Base-by-base conservation (phyloP, 2,113 vertebrate genomes). In the Epinephelus cyanopodus region DNA sequence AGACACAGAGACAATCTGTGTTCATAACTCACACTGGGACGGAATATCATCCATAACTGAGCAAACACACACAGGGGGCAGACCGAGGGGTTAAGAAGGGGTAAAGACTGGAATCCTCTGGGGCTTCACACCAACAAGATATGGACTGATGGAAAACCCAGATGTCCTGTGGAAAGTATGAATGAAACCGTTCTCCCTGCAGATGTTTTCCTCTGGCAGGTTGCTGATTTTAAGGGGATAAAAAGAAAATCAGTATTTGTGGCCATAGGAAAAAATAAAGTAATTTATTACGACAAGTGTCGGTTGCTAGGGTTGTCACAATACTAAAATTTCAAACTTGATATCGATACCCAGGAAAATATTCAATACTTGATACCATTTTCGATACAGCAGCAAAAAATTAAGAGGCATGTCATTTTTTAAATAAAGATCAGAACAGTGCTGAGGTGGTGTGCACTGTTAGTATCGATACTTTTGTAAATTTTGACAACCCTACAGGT, bases 21-120 rank as follows among this genome's bases (percentile, higher is more conserved):
- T 57, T 68, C 29, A 60, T 53, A 74, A 75, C 54, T 84, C 63
- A 10, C 62, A 54, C 27, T 6, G 69, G 27, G 77, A 79, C 69
- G 17, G 56, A 84, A 77, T 21, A 70, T 82, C 67, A 3, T 75
- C 72, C 56, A 47, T 50, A 65, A 18, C 70, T 54, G 77, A 74
- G 50, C 33, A 64, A 64, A 72, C 74, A 48, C 76, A 66, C 23
- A 23, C 23, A 45, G 42, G 29, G 64, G 54, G n/a, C 62, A 19
- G 19, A 23, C 13, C 1, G 6, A 65, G 61, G 27, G 79, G 77
- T 84, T 66, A 68, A 80, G 50, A 73, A 37, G 33, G 56, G 60
- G 58, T 10, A 9, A 71, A 77, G n/a, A 33, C 54, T 66, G 69
- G 65, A 87, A 76, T 86, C 45, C 54, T 37, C 12, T 3, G 4